Evolutionary conservation across 2,888 invertebrate genomes (phyloP).

Genomic region (Leucophora obtusa): DNA sequence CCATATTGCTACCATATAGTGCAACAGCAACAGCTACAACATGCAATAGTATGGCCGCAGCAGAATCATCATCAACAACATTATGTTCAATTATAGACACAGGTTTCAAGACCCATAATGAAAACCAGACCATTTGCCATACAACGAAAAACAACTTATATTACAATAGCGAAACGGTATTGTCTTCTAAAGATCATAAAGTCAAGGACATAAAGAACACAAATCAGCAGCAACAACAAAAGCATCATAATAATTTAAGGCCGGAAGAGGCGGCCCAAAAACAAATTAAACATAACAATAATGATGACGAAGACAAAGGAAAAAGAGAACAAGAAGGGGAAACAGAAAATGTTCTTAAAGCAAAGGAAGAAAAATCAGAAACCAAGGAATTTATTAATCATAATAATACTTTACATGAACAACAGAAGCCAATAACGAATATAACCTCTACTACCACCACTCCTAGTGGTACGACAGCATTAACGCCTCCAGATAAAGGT

Average conservation of each 20-base stretch:
- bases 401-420: neutral
- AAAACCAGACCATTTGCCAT: slow-evolving; percentile 27
- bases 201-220: slow-evolving; percentile 36
- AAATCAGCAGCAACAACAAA: neutral
- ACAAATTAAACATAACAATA: slow-evolving; percentile 40
- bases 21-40: slow-evolving; percentile 32
- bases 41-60: neutral
- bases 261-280: slow-evolving; percentile 52
- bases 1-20: slow-evolving; percentile 5
- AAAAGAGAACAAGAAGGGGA: neutral
- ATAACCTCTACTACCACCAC: neutral
- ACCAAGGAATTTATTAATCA: slow-evolving; percentile 16
- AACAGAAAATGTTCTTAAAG: neutral
- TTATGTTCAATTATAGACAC: slow-evolving; percentile 15
- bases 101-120: slow-evolving; percentile 41
- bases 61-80: neutral
- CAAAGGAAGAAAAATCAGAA: neutral
- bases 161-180: neutral
- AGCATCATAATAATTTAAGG: slow-evolving; percentile 23
- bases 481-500: slow-evolving; percentile 23
- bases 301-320: neutral
- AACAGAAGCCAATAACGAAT: slow-evolving; percentile 25
- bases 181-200: slow-evolving; percentile 33
- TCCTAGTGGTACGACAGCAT: slow-evolving; percentile 2
- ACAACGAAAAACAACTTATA: slow-evolving; percentile 13